Evolutionary conservation across 2,797 vertebrate genomes (phyloP).

Genomic region (Mallotus villosus): DNA sequence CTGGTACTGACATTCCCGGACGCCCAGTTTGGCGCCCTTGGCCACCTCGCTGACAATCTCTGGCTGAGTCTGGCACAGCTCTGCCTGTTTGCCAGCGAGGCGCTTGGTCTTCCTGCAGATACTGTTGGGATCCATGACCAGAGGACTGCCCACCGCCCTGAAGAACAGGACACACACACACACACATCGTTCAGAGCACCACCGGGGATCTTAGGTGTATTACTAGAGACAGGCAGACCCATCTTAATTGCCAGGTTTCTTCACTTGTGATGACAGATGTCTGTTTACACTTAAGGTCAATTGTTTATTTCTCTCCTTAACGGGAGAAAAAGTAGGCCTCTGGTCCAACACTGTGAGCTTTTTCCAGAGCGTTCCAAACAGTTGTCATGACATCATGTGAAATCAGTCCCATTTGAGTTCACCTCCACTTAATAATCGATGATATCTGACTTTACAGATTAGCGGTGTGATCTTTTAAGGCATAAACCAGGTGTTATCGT

Average conservation of each 20-base stretch:
- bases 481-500: conserved; percentile 43
- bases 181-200: background rate
- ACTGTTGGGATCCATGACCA: conserved; percentile 98
- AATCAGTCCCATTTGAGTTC: conserved; percentile 20
- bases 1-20: conserved; percentile 96
- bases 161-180: conserved; percentile 47
- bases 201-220: background rate
- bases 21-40: conserved; percentile 91
- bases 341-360: conserved; percentile 31
- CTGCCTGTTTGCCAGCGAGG: conserved; percentile 91
- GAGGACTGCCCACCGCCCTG: conserved; percentile 98
- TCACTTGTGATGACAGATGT: conserved; percentile 61
- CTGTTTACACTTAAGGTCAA: conserved; percentile 70
- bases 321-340: conserved; percentile 44
- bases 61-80: conserved; percentile 94
- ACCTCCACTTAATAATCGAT: conserved; percentile 27
- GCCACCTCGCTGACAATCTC: conserved; percentile 95
- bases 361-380: conserved; percentile 33
- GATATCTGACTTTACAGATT: conserved; percentile 27
- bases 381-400: conserved; percentile 42
- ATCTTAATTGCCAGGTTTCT: conserved; percentile 41
- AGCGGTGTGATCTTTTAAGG: conserved; percentile 37
- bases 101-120: conserved; percentile 98
- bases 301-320: conserved; percentile 70
- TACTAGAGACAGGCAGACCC: background rate